A percentile compares a stretch with the other conserved stretches of the same genome.
phyloP scores from a whole-genome alignment of 1,140 invertebrate genomes.

The Euglossa dilemma region DNA sequence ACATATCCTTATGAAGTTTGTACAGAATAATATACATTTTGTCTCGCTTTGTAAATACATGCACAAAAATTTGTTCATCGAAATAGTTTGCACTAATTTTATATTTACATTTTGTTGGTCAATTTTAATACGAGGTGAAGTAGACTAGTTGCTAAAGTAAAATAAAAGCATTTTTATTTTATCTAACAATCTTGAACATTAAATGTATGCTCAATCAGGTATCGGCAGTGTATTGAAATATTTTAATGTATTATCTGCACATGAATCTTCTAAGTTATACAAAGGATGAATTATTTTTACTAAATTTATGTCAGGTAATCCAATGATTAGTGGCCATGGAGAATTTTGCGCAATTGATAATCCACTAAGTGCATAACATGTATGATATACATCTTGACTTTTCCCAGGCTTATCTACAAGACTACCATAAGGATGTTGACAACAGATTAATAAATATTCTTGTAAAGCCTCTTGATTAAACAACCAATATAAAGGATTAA shows the following conservation, averaged over 20 bases:
- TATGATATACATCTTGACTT: conserved; percentile 96
- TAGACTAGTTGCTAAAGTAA: conserved; percentile 41
- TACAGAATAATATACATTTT: no score
- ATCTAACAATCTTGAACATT: conserved; percentile 39
- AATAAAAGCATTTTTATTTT: conserved; percentile 46
- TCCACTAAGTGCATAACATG: conserved; percentile 98
- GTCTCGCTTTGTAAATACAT: no score
- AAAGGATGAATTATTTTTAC: conserved; percentile 77
- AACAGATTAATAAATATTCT: conserved; percentile 97
- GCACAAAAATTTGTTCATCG: no score
- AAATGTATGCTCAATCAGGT: conserved; percentile 68
- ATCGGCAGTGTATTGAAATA: conserved; percentile 75
- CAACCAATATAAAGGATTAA: conserved; percentile 84
- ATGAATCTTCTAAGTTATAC: conserved; percentile 75
- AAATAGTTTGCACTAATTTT: conserved; percentile 18
- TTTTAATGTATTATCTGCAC: conserved; percentile 71
- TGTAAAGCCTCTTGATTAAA: conserved; percentile 94
- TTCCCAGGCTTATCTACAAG: conserved; percentile 98
- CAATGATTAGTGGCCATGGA: conserved; percentile 79
- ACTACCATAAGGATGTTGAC: conserved; percentile 94
- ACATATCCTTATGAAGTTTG: no score
- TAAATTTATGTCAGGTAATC: conserved; percentile 65
- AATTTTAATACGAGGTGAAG: conserved; percentile 35
- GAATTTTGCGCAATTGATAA: conserved; percentile 96
- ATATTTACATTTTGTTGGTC: conserved; percentile 53